A percentile compares a stretch with the other conserved stretches of the same genome.
Conservation (phyloP, 2,888 invertebrate genomes). For the Melieria omissa region DNA sequence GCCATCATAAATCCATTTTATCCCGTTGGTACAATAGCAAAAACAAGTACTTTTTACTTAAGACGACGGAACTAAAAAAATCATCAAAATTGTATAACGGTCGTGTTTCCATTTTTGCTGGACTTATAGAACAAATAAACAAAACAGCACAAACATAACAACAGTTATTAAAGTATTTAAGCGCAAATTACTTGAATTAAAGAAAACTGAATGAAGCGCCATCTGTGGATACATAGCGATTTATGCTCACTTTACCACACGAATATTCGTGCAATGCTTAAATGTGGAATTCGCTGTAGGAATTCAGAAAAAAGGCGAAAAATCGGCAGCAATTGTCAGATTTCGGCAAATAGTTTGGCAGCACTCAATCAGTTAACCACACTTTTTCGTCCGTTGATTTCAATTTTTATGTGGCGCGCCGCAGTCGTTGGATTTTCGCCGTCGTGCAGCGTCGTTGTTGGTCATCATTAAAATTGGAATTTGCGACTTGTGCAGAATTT, state of each 20-base stretch:
- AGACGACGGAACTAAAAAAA: not conserved
- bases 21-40: not conserved
- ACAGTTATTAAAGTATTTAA: too few species aligned
- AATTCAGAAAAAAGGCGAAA: too few species aligned
- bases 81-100: too few species aligned
- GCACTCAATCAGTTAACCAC: not conserved
- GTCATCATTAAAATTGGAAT: slow-evolving; percentile 14
- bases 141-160: too few species aligned
- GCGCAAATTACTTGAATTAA: not conserved
- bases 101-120: too few species aligned
- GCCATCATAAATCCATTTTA: too few species aligned
- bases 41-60: not conserved
- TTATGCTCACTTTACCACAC: too few species aligned
- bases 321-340: too few species aligned
- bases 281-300: too few species aligned
- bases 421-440: slow-evolving; percentile 41
- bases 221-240: not conserved
- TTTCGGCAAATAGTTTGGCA: too few species aligned
- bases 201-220: not conserved
- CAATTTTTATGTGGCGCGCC: slow-evolving; percentile 41
- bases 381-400: slow-evolving; percentile 42
- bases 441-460: slow-evolving; percentile 38
- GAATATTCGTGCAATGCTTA: too few species aligned
- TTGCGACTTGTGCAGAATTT: not conserved
- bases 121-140: too few species aligned